These are phyloP conservation scores for Cactoblastis cactorum DNA, from an alignment of 2,888 invertebrate species.

Conservation along the genomic window DNA sequence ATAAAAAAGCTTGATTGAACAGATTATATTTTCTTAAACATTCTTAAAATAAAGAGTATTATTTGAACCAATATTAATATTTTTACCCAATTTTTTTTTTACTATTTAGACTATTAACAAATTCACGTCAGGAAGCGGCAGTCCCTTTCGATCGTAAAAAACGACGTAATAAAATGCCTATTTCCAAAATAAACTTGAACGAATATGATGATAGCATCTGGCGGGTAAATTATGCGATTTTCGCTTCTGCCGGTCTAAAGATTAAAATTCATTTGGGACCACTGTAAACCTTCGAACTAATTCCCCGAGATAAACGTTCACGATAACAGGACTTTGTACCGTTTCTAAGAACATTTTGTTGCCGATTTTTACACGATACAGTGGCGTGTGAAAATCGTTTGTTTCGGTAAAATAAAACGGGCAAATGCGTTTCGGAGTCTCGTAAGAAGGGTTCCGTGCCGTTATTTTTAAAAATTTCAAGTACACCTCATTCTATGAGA, in stretches of 20 bases:
- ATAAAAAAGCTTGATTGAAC: too few relatives aligned
- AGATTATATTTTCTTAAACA: too few relatives aligned
- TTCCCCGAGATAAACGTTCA: conserved; percentile 42
- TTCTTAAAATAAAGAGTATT: too few relatives aligned
- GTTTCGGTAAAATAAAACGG: too few relatives aligned
- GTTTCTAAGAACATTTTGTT: conserved; percentile 47
- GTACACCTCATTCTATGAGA: too few relatives aligned
- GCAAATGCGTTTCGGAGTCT: too few relatives aligned
- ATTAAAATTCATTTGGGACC: conserved; percentile 53
- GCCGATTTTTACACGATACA: conserved; percentile 17
- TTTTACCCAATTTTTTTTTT: not conserved
- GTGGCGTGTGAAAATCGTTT: conserved; percentile 11
- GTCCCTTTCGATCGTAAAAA: conserved; percentile 9
- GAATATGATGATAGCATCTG: conserved; percentile 40
- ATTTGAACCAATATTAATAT: too few relatives aligned
- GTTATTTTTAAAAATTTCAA: too few relatives aligned
- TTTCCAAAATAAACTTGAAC: conserved; percentile 41
- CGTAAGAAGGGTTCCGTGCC: too few relatives aligned
- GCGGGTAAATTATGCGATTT: conserved; percentile 36
- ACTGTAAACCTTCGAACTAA: conserved; percentile 44
- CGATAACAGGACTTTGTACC: conserved; percentile 14
- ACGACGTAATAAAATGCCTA: conserved; percentile 29
- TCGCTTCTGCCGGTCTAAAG: conserved; percentile 45
- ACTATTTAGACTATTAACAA: not conserved
- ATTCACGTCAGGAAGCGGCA: conserved; percentile 11